Evolutionary conservation across 35 echinoderm and acorn worm species (phyloP).

Genomic region (Nesometra sesokonis): DNA sequence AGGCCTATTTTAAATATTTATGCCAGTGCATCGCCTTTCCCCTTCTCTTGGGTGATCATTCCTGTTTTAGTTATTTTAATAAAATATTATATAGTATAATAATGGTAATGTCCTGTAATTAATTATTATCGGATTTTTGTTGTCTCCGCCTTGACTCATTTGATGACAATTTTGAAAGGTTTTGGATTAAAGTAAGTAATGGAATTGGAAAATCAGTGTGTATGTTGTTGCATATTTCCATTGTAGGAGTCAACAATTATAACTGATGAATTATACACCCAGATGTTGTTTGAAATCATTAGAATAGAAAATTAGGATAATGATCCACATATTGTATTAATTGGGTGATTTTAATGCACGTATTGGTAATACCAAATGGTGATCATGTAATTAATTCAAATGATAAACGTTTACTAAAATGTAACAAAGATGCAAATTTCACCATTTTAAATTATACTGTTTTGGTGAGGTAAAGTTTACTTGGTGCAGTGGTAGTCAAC

Average conservation of each 20-base stretch:
- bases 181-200: too few relatives aligned
- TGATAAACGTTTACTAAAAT: neutral
- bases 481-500: neutral
- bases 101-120: too few relatives aligned
- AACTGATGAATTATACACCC: neutral
- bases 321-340: slow-evolving; percentile 4
- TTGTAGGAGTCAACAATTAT: neutral
- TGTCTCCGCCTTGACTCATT: too few relatives aligned
- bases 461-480: neutral
- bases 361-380: neutral
- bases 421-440: neutral
- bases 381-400: neutral
- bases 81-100: too few relatives aligned
- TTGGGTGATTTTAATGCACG: slow-evolving; percentile 8
- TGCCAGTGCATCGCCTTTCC: too few relatives aligned
- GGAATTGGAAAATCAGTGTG: too few relatives aligned
- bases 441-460: neutral
- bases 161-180: too few relatives aligned
- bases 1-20: too few relatives aligned
- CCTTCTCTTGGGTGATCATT: too few relatives aligned
- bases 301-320: neutral
- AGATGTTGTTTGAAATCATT: neutral
- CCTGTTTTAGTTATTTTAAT: too few relatives aligned
- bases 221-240: too few relatives aligned
- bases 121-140: too few relatives aligned